Conservation (phyloP, 1,140 invertebrate species). For the Pogonognathellus flavescens region DNA sequence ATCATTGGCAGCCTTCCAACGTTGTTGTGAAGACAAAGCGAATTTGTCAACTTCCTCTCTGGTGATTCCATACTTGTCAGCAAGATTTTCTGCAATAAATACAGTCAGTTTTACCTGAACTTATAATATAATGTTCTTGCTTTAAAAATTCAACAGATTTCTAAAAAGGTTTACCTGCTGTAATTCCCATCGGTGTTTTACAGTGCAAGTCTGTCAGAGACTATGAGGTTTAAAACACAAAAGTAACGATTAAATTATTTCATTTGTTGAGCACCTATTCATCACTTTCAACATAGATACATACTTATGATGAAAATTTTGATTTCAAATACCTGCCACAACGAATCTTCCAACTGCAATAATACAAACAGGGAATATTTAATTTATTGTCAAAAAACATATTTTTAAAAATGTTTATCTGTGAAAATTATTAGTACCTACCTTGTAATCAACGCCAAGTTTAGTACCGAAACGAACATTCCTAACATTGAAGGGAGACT, state of each 20-base stretch:
- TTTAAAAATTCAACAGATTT: too few species aligned
- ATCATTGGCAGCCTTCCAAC: conserved; percentile 85
- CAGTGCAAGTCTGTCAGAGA: conserved; percentile 84
- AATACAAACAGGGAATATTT: background rate
- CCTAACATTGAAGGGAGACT: conserved; percentile 87
- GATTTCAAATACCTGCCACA: conserved; percentile 77
- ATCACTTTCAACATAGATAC: too few species aligned
- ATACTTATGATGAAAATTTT: background rate
- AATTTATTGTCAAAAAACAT: background rate
- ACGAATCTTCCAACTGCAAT: conserved; percentile 82
- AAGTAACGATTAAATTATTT: background rate
- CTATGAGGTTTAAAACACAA: conserved; percentile 64
- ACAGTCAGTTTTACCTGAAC: background rate
- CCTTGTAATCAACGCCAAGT: conserved; percentile 81
- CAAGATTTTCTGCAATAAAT: conserved; percentile 85
- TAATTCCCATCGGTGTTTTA: conserved; percentile 95
- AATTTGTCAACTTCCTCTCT: conserved; percentile 91
- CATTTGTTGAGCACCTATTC: too few species aligned
- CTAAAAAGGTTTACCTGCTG: conserved; percentile 74
- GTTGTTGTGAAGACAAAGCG: conserved; percentile 85
- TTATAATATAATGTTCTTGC: too few species aligned
- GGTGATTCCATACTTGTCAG: conserved; percentile 88
- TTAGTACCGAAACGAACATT: conserved; percentile 91
- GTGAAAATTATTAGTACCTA: conserved; percentile 16
- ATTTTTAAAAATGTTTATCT: background rate